These are phyloP conservation scores for Gila orcuttii DNA, from an alignment of 2,113 vertebrate species.

Conservation along the genomic window DNA sequence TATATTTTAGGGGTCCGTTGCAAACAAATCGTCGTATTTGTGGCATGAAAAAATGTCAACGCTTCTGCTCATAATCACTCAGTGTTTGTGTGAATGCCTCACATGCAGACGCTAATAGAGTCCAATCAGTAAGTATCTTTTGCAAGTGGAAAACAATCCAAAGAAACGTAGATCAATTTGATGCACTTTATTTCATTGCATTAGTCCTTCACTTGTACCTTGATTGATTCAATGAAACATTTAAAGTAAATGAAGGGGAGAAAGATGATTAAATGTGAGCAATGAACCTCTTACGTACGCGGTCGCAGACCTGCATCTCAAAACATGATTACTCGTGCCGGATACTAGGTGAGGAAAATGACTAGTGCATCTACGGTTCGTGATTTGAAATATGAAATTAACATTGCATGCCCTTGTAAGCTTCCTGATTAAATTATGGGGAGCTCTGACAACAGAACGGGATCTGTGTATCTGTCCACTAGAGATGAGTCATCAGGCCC, in stretches of 20 bases:
- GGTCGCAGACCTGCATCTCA: not conserved
- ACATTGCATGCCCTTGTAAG: slow-evolving; percentile 77
- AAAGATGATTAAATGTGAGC: slow-evolving; percentile 14
- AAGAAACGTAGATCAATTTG: not conserved
- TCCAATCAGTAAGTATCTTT: not conserved
- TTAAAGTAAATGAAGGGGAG: not conserved
- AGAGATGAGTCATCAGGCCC: slow-evolving; percentile 73
- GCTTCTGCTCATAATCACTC: no score
- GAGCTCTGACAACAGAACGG: slow-evolving; percentile 68
- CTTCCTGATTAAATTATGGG: slow-evolving; percentile 78
- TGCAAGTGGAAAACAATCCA: not conserved
- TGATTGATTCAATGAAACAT: slow-evolving; percentile 5
- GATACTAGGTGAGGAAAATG: slow-evolving; percentile 20
- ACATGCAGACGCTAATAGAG: no score
- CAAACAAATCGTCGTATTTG: no score
- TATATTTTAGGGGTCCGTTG: no score
- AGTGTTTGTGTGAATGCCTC: no score
- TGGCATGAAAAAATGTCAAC: no score
- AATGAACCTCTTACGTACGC: not conserved
- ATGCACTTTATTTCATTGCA: not conserved
- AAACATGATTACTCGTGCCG: not conserved
- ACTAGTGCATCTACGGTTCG: slow-evolving; percentile 45
- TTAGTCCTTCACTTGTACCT: slow-evolving; percentile 2
- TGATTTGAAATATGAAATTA: slow-evolving; percentile 70
- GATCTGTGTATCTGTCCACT: slow-evolving; percentile 63